Conservation (phyloP, 2,797 vertebrate species). For the Mormyrus hasselquistii region DNA sequence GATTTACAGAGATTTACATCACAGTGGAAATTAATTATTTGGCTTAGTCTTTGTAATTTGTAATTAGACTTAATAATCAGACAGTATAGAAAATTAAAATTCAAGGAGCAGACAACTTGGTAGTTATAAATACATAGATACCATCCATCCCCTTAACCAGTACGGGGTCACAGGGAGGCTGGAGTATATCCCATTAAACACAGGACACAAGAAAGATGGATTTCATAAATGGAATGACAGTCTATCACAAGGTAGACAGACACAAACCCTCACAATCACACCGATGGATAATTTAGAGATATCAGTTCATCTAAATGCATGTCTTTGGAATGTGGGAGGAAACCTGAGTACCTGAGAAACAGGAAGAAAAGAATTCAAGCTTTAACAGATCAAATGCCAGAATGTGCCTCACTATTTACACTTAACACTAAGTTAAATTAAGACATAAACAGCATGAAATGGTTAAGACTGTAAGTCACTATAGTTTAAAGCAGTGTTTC, state of each 20-base stretch:
- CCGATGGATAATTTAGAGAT: background rate
- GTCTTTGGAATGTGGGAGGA: background rate
- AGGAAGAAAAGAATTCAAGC: background rate
- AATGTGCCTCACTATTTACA: background rate
- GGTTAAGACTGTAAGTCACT: background rate
- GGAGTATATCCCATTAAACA: background rate
- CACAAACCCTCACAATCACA: background rate
- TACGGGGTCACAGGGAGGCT: background rate
- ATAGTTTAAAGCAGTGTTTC: background rate
- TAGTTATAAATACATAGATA: background rate
- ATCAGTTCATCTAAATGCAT: background rate
- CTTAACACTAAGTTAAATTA: background rate
- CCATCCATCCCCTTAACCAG: background rate
- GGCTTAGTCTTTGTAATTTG: background rate
- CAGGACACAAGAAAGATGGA: background rate
- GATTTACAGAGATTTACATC: background rate
- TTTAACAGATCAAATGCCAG: background rate
- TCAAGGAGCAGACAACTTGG: background rate
- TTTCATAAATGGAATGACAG: background rate
- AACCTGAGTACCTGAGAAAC: background rate
- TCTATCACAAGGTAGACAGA: background rate
- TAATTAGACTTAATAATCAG: background rate
- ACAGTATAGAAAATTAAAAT: background rate
- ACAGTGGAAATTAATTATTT: background rate
- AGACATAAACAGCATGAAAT: background rate